Conservation (phyloP, 2,888 invertebrate genomes). For the Incurvaria masculella region DNA sequence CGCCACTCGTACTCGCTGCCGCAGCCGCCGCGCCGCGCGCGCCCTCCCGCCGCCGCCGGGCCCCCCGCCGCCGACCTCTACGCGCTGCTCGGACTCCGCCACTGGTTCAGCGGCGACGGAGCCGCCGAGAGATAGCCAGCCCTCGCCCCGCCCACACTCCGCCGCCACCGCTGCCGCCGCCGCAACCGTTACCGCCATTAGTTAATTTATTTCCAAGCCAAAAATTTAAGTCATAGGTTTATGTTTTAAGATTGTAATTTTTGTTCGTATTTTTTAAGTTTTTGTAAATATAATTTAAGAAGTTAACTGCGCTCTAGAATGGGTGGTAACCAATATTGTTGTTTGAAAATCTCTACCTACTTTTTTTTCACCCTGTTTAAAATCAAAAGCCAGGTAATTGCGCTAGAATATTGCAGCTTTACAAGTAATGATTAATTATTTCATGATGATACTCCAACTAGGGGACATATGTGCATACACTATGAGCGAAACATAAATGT, state of each 20-base stretch:
- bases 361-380: too few species aligned
- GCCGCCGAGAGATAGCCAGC: constrained; percentile 44
- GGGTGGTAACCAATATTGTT: constrained; percentile 50
- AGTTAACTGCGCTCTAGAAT: constrained; percentile 36
- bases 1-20: constrained; percentile 42
- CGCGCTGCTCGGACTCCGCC: constrained; percentile 43
- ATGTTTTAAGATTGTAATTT: constrained; percentile 17
- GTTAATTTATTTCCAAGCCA: constrained; percentile 56
- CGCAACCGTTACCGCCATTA: constrained; percentile 21
- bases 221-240: constrained; percentile 56
- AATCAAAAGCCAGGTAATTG: too few species aligned
- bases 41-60: not conserved
- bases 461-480: too few species aligned
- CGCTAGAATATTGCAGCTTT: too few species aligned
- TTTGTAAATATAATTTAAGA: constrained; percentile 50
- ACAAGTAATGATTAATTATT: too few species aligned
- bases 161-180: not conserved
- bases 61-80: constrained; percentile 32
- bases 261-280: constrained; percentile 47
- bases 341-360: constrained; percentile 45
- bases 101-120: constrained; percentile 50
- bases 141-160: constrained; percentile 20
- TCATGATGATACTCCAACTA: too few species aligned
- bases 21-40: not conserved
- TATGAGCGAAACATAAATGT: too few species aligned